Percentiles rank a stretch among this genome's conserved stretches.
Conservation (phyloP, 2,888 invertebrate genomes). For the Scaptomyza parva region DNA sequence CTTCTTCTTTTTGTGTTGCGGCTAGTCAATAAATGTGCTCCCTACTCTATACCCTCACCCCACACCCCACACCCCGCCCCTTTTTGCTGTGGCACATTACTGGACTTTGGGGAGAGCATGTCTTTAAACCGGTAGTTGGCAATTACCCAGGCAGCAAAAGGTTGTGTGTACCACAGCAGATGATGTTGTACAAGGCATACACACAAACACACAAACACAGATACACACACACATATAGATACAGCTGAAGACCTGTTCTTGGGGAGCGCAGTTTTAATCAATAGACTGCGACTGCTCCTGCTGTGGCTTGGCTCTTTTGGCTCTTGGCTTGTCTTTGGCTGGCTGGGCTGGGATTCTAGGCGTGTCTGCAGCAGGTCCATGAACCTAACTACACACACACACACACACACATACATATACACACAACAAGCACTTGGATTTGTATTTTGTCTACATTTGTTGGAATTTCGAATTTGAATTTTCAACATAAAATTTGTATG, state of each 20-base stretch:
- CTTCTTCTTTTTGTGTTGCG: no score
- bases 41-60: not conserved
- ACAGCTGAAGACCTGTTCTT: slow-evolving; percentile 73
- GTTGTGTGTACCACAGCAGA: slow-evolving; percentile 67
- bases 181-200: slow-evolving; percentile 51
- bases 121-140: slow-evolving; percentile 77
- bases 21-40: slow-evolving; percentile 52
- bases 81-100: slow-evolving; percentile 14
- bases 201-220: slow-evolving; percentile 25
- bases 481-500: slow-evolving; percentile 63
- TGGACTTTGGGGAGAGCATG: slow-evolving; percentile 58
- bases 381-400: slow-evolving; percentile 64
- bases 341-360: slow-evolving; percentile 66
- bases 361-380: slow-evolving; percentile 78
- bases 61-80: no score
- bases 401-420: slow-evolving; percentile 14
- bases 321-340: slow-evolving; percentile 55
- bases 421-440: slow-evolving; percentile 11
- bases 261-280: slow-evolving; percentile 77
- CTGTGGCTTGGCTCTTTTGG: slow-evolving; percentile 63
- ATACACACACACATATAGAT: slow-evolving; percentile 14
- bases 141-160: slow-evolving; percentile 73
- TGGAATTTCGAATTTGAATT: slow-evolving; percentile 76
- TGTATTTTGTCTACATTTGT: slow-evolving; percentile 62
- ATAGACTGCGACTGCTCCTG: slow-evolving; percentile 68